Conservation (phyloP, 2,113 vertebrate species). For the Catharus minimus region DNA sequence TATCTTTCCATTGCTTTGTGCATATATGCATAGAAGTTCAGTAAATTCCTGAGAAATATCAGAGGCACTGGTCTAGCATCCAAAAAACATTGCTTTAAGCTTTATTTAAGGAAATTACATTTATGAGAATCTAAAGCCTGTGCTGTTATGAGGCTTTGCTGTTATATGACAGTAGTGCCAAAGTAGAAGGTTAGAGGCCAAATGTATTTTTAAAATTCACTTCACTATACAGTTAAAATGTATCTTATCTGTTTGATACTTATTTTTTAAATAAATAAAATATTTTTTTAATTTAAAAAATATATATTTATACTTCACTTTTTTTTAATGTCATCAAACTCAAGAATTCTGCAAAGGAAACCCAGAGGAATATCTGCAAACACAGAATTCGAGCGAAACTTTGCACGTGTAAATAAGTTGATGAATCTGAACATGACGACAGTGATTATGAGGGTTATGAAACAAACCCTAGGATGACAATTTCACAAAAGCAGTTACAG, state of each 20-base stretch:
- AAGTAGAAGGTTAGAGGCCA: background rate
- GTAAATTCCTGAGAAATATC: background rate
- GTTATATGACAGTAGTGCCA: background rate
- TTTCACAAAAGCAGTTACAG: rapidly evolving
- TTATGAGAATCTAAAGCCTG: background rate
- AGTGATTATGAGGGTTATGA: background rate
- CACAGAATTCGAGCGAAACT: background rate
- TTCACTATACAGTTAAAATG: background rate
- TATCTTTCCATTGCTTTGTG: constrained; percentile 7
- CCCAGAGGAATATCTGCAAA: background rate
- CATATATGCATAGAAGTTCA: background rate
- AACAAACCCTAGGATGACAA: background rate
- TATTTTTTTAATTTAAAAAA: no score
- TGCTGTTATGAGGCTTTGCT: background rate
- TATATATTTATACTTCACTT: no score
- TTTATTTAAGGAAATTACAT: constrained; percentile 15
- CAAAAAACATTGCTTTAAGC: background rate
- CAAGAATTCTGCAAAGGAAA: background rate
- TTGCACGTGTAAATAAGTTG: background rate
- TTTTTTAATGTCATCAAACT: background rate
- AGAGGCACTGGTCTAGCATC: background rate
- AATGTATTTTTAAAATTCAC: background rate
- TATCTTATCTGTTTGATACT: background rate
- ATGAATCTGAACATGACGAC: background rate
- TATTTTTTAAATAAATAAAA: background rate